These are phyloP conservation scores for Aricia agestis DNA, from an alignment of 1,140 invertebrate genomes.

Conservation along the genomic window DNA sequence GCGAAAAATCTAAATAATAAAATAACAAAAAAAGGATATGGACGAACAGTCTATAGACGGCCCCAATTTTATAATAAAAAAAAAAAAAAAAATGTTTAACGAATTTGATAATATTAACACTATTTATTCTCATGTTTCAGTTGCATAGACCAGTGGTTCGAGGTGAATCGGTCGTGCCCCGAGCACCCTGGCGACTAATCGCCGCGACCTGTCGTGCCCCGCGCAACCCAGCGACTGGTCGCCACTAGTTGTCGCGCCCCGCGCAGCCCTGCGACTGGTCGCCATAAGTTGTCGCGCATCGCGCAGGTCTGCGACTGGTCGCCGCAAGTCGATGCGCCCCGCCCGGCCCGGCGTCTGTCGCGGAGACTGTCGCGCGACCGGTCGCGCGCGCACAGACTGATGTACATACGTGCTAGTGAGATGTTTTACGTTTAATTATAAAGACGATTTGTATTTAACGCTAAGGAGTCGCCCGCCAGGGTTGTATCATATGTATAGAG, in stretches of 20 bases:
- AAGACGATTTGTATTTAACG: conserved; percentile 53
- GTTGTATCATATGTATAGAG: conserved; percentile 45
- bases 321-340: conserved; percentile 83
- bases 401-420: conserved; percentile 69
- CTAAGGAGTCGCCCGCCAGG: conserved; percentile 9
- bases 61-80: too few species aligned
- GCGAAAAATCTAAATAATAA: too few species aligned
- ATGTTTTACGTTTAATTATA: conserved; percentile 68
- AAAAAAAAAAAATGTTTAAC: too few species aligned
- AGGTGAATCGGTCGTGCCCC: conserved; percentile 97
- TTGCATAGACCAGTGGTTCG: conserved; percentile 98
- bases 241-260: conserved; percentile 83
- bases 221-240: conserved; percentile 45
- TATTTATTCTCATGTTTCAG: conserved; percentile 73
- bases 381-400: conserved; percentile 48
- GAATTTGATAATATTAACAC: background rate
- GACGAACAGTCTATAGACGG: too few species aligned
- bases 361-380: conserved; percentile 55
- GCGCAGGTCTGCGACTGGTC: conserved; percentile 87
- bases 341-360: conserved; percentile 89
- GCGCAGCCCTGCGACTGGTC: conserved; percentile 92
- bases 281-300: conserved; percentile 83
- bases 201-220: conserved; percentile 21
- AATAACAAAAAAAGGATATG: too few species aligned
- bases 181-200: conserved; percentile 95